Base-by-base conservation (phyloP, 2,113 vertebrate species). In the Chloroceryle aenea region DNA sequence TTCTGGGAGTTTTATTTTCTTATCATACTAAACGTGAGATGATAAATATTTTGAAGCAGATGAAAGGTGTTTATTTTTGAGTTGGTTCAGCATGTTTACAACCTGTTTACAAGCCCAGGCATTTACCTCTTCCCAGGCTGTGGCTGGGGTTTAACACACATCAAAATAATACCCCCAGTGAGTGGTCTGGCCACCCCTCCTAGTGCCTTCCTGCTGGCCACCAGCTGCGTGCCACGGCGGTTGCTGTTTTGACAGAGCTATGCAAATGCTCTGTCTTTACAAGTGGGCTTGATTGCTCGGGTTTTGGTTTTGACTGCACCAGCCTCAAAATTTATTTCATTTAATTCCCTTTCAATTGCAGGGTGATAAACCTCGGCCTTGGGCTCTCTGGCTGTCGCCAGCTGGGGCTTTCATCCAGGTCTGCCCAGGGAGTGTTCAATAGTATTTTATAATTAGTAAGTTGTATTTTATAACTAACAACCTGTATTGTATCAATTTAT, bases 231-330 rank as follows among this genome's bases (percentile, higher is more conserved):
- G 74, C 16, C 4, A 10, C 1, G 79, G 48, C 90, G 1, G 95
- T 89, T 96, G 92, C 92, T 95, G 93, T 92, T 97, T 94, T 97
- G 88, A 90, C 55, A 78, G 76, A 75, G 66, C 34, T 94, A 97
- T 96, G 95, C 96, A 97, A 97, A 96, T 92, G 5, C 14, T 64
- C 84, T 53, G 0, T 47, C 73, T 86, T 66, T 5, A 18, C 64
- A 64, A 81, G 45, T 3, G 18, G 36, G 30, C 48, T 55, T 55
- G 53, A 25, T 84, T 21, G 34, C 50, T 92, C 52, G 26, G 27
- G 38, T 86, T 0, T 0, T 92, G 72, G 77, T 94, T 91, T 83
- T 7, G 1, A 63, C 79, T 53, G 38, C 18, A 6, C 21, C 73
- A 80, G 56, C 43, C 38, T 72, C 40, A 64, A 90, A 71, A 42